phyloP scores from a whole-genome alignment of 1,140 invertebrate genomes.

The Drosophila oshimai region DNA sequence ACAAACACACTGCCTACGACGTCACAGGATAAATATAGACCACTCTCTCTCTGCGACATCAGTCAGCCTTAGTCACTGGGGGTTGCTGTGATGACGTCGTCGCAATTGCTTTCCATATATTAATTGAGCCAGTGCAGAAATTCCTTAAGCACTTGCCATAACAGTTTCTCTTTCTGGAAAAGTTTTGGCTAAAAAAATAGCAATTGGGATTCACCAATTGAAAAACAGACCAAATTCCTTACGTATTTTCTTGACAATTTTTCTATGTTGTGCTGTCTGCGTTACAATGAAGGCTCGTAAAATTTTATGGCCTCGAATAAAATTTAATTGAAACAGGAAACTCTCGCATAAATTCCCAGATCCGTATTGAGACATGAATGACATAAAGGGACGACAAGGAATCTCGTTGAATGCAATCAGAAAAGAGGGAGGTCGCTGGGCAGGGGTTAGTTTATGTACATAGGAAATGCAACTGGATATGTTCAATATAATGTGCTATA shows the following conservation, averaged over 20 bases:
- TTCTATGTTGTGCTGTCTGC: constrained; percentile 29
- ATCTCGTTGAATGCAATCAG: constrained; percentile 20
- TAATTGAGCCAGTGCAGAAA: constrained; percentile 51
- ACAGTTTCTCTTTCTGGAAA: constrained; percentile 12
- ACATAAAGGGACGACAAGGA: constrained; percentile 39
- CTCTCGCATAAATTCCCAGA: constrained; percentile 72
- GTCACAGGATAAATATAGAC: constrained; percentile 53
- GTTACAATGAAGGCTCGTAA: constrained; percentile 73
- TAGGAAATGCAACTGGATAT: constrained; percentile 78
- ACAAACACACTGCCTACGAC: constrained; percentile 34
- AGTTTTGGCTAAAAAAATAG: constrained; percentile 22
- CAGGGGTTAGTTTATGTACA: constrained; percentile 55
- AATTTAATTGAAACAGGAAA: constrained; percentile 81
- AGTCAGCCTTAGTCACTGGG: constrained; percentile 14
- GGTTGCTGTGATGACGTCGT: constrained; percentile 44
- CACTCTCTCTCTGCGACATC: too few species aligned
- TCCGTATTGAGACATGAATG: constrained; percentile 40
- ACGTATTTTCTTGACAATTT: constrained; percentile 66
- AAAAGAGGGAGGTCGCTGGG: constrained; percentile 22
- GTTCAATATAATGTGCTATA: constrained; percentile 41
- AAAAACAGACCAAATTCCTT: constrained; percentile 39
- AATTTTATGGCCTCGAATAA: constrained; percentile 74
- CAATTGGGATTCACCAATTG: constrained; percentile 1
- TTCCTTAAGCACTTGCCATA: constrained; percentile 31
- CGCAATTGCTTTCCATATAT: constrained; percentile 13